A percentile compares a stretch with the other conserved stretches of the same genome.
Conservation (phyloP, 2,113 vertebrate genomes). For the Oryzias celebensis region DNA sequence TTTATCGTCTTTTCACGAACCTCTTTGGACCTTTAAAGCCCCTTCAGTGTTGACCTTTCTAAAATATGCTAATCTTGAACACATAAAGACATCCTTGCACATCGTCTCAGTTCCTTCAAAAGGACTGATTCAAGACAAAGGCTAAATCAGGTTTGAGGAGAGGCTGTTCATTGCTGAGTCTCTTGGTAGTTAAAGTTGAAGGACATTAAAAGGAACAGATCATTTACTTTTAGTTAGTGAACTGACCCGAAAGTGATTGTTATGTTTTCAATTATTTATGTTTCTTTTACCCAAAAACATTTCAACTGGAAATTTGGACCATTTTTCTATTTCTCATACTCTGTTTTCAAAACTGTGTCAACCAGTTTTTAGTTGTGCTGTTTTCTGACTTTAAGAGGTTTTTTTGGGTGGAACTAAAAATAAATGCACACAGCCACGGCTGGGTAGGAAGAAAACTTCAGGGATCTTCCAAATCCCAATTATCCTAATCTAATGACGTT, state of each 20-base stretch:
- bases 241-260: background rate
- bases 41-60: slow-evolving; percentile 27
- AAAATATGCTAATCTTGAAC: slow-evolving; percentile 38
- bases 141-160: slow-evolving; percentile 27
- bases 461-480: too few species aligned
- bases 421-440: too few species aligned
- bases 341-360: too few species aligned
- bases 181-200: slow-evolving; percentile 20
- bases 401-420: too few species aligned
- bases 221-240: slow-evolving; percentile 2
- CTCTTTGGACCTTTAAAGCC: slow-evolving; percentile 8
- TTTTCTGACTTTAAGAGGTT: too few species aligned
- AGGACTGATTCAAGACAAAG: slow-evolving; percentile 31
- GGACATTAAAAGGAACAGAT: background rate
- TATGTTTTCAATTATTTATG: too few species aligned
- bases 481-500: too few species aligned
- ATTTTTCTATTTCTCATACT: too few species aligned
- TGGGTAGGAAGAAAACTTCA: too few species aligned
- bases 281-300: too few species aligned
- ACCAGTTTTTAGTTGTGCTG: too few species aligned
- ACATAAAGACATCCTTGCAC: slow-evolving; percentile 43
- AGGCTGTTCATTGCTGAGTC: slow-evolving; percentile 43
- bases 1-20: slow-evolving; percentile 34
- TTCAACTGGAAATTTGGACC: too few species aligned
- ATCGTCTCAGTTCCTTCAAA: slow-evolving; percentile 24